Conservation (phyloP, 2,113 vertebrate genomes). For the Scatophagus argus region DNA sequence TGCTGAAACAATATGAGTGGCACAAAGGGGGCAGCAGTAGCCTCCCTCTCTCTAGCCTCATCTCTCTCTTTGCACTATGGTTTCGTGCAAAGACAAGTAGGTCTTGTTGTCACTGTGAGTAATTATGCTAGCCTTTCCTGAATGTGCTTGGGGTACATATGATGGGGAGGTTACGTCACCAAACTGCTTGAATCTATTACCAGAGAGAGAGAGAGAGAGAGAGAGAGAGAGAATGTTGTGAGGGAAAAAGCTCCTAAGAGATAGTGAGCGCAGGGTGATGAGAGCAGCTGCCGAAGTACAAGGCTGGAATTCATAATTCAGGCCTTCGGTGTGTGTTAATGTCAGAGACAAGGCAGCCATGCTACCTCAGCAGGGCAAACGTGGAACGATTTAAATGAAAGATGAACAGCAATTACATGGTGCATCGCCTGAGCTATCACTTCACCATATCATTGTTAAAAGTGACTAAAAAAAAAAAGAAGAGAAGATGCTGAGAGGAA, state of each 20-base stretch:
- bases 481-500: constrained; percentile 21
- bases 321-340: constrained; percentile 63
- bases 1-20: constrained; percentile 22
- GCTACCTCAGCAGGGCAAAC: constrained; percentile 62
- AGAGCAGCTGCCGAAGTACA: constrained; percentile 76
- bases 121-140: constrained; percentile 73
- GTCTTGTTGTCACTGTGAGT: constrained; percentile 73
- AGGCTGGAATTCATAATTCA: constrained; percentile 77
- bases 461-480: constrained; percentile 54
- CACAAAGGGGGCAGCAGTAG: constrained; percentile 34
- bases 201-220: constrained; percentile 56
- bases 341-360: constrained; percentile 64
- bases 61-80: constrained; percentile 48
- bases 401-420: constrained; percentile 63
- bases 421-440: constrained; percentile 43
- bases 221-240: constrained; percentile 43
- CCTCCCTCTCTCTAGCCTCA: constrained; percentile 55
- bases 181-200: constrained; percentile 77
- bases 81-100: constrained; percentile 69
- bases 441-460: constrained; percentile 29
- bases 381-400: constrained; percentile 62
- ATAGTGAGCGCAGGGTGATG: constrained; percentile 58
- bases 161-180: constrained; percentile 71
- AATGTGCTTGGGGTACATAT: constrained; percentile 64
- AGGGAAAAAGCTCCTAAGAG: constrained; percentile 53